phyloP scores from a whole-genome alignment of 2,797 vertebrate genomes.

The Lagorchestes hirsutus region DNA sequence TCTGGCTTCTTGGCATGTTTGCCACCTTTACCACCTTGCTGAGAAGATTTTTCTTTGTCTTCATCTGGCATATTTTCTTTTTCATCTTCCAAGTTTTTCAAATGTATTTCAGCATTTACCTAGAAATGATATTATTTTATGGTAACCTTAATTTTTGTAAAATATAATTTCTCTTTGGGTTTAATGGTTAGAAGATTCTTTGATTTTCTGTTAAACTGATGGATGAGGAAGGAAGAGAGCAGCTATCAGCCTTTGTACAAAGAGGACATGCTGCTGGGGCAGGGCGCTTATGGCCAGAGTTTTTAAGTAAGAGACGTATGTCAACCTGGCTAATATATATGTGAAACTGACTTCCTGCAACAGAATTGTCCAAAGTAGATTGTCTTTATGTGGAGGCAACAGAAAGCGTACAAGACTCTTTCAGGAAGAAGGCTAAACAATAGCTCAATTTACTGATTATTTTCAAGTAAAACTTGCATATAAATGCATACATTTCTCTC shows the following conservation, averaged over 20 bases:
- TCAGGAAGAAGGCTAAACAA: neutral
- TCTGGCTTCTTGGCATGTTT: conserved; percentile 80
- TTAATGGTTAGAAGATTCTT: neutral
- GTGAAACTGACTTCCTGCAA: neutral
- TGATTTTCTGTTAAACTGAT: neutral
- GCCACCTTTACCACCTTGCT: conserved; percentile 69
- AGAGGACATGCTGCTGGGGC: neutral
- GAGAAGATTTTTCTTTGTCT: conserved; percentile 80
- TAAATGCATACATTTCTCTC: neutral
- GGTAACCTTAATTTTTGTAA: neutral
- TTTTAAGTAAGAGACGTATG: neutral
- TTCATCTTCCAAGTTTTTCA: conserved; percentile 85
- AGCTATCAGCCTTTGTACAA: neutral
- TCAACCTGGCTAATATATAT: neutral
- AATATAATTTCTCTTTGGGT: neutral
- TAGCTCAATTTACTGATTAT: neutral
- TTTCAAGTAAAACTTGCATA: neutral
- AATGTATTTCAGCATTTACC: conserved; percentile 84
- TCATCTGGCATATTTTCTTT: conserved; percentile 79
- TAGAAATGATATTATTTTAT: conserved; percentile 63
- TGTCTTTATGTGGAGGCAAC: neutral
- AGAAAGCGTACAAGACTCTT: neutral
- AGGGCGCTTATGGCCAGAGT: neutral
- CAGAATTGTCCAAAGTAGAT: neutral
- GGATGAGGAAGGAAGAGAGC: neutral